A percentile compares a stretch with the other conserved stretches of the same genome.
Conservation (phyloP, 1,140 invertebrate genomes). For the Drosophila bocki region DNA sequence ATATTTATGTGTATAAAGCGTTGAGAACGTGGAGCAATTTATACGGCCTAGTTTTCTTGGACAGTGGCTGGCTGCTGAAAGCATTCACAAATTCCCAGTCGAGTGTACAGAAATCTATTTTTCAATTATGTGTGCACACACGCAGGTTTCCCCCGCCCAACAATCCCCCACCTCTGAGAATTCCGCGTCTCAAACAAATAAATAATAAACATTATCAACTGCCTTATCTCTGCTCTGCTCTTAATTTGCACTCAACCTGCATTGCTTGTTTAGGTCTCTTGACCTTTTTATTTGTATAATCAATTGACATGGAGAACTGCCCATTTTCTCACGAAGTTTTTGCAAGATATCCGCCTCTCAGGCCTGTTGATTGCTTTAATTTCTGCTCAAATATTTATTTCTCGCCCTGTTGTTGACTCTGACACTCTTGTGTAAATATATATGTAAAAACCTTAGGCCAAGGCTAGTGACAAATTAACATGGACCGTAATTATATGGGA, state of each 20-base stretch:
- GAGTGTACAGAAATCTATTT: conserved; percentile 47
- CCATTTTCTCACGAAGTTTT: conserved; percentile 37
- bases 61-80: conserved; percentile 51
- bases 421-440: conserved; percentile 35
- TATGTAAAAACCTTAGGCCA: conserved; percentile 26
- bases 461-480: conserved; percentile 38
- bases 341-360: conserved; percentile 6
- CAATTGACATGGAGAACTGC: not conserved
- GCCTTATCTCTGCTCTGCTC: conserved; percentile 11
- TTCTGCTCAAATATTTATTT: conserved; percentile 32
- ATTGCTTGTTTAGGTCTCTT: conserved; percentile 23
- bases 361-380: conserved; percentile 30
- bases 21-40: conserved; percentile 54
- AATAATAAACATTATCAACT: conserved; percentile 15
- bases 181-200: not conserved
- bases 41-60: conserved; percentile 67
- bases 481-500: conserved; percentile 30
- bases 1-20: conserved; percentile 6
- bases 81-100: conserved; percentile 37
- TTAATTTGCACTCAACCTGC: conserved; percentile 31
- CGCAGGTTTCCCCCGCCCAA: conserved; percentile 1
- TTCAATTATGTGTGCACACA: conserved; percentile 42
- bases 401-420: conserved; percentile 29
- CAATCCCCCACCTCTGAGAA: conserved; percentile 8
- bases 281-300: conserved; percentile 40